A percentile compares a stretch with the other conserved stretches of the same genome.
These are phyloP conservation scores for Neomorphus geoffroyi DNA, from an alignment of 2,797 vertebrate genomes.

Conservation along the genomic window DNA sequence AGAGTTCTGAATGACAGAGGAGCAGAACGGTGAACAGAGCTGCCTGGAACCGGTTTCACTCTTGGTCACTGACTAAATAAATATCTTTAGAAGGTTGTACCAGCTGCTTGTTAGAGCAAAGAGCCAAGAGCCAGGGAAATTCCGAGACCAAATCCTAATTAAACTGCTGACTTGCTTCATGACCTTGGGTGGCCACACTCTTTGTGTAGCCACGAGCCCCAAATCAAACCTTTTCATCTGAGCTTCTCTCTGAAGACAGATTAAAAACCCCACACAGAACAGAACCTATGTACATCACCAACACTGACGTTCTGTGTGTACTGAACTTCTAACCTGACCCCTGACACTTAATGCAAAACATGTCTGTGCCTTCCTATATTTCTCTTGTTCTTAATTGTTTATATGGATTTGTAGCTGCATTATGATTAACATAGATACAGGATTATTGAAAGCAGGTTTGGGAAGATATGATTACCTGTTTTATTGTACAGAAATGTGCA, in stretches of 20 bases:
- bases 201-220: neutral
- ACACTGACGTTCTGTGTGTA: neutral
- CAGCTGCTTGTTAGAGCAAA: constrained; percentile 44
- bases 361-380: neutral
- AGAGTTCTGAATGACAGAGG: neutral
- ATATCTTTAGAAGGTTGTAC: neutral
- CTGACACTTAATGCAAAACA: neutral
- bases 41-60: constrained; percentile 38
- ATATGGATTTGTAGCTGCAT: neutral
- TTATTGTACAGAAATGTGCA: neutral
- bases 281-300: neutral
- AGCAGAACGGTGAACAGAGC: neutral
- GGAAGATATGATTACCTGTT: neutral
- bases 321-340: constrained; percentile 10
- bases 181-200: constrained; percentile 22
- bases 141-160: constrained; percentile 60
- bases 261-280: neutral
- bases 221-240: constrained; percentile 26
- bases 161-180: constrained; percentile 44
- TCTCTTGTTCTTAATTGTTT: neutral
- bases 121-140: constrained; percentile 27
- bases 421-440: neutral
- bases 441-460: neutral
- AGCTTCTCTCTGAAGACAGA: constrained; percentile 27
- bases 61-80: constrained; percentile 38